phyloP scores from a whole-genome alignment of 2,113 vertebrate genomes.

The Coregonus clupeaformis region DNA sequence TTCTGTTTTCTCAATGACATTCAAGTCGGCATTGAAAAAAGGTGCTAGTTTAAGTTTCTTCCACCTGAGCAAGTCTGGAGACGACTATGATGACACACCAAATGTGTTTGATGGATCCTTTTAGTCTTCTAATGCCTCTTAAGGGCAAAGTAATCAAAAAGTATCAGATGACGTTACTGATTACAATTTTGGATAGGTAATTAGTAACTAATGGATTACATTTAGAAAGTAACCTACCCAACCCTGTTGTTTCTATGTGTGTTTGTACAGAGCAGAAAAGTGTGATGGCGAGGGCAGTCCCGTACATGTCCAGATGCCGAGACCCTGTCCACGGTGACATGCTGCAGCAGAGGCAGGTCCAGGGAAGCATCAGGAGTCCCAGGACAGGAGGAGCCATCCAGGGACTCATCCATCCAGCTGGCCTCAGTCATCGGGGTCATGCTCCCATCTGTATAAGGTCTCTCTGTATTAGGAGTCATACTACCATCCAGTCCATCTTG shows the following conservation, averaged over 20 bases:
- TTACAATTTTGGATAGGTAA: too few relatives aligned
- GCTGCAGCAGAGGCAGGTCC: constrained; percentile 71
- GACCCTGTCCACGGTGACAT: constrained; percentile 78
- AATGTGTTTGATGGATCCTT: too few relatives aligned
- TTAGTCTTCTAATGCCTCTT: too few relatives aligned
- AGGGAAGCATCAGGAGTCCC: constrained; percentile 64
- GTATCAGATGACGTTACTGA: too few relatives aligned
- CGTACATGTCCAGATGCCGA: constrained; percentile 95
- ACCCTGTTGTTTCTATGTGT: constrained; percentile 13
- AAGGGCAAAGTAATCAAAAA: too few relatives aligned
- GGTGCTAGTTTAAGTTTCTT: too few relatives aligned
- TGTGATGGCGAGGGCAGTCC: constrained; percentile 38
- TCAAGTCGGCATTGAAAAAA: too few relatives aligned
- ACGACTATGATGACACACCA: too few relatives aligned
- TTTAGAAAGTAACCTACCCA: constrained; percentile 8
- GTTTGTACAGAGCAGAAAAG: constrained; percentile 18
- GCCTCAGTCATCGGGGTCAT: constrained; percentile 74
- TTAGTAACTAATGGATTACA: constrained; percentile 12
- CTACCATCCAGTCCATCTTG: constrained; percentile 61
- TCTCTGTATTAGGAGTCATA: constrained; percentile 72
- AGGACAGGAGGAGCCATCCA: constrained; percentile 60
- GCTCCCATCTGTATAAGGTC: constrained; percentile 65
- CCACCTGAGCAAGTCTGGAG: too few relatives aligned
- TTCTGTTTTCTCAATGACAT: too few relatives aligned
- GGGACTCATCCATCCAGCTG: constrained; percentile 73